Percentiles rank a stretch among this genome's conserved stretches.
phyloP scores from a whole-genome alignment of 2,797 vertebrate genomes.

The Melanotaenia maccullochi region DNA sequence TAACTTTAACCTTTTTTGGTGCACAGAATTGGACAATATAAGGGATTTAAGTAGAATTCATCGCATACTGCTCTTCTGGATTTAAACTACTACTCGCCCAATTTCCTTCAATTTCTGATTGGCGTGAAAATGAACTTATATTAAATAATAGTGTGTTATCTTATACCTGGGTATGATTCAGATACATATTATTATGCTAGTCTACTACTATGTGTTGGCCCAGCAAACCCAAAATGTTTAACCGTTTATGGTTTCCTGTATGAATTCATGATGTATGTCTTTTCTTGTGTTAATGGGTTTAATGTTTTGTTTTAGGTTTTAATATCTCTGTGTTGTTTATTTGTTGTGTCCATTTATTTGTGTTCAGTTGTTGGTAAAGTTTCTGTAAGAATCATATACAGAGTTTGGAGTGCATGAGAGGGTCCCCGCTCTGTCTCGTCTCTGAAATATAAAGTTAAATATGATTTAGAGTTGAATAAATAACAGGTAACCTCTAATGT shows the following conservation, averaged over 20 bases:
- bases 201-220: constrained; percentile 72
- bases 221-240: constrained; percentile 55
- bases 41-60: constrained; percentile 46
- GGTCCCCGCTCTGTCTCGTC: neutral
- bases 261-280: constrained; percentile 55
- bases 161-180: constrained; percentile 69
- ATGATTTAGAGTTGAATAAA: neutral
- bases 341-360: constrained; percentile 62
- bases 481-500: neutral
- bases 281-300: constrained; percentile 61
- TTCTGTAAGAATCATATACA: constrained; percentile 55
- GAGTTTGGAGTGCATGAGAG: constrained; percentile 55
- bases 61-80: constrained; percentile 64
- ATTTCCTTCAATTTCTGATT: constrained; percentile 46
- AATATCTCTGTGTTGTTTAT: constrained; percentile 55
- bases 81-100: constrained; percentile 27
- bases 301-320: constrained; percentile 51
- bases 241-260: constrained; percentile 55
- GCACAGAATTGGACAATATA: constrained; percentile 3
- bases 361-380: constrained; percentile 46
- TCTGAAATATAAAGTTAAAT: constrained; percentile 11
- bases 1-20: constrained; percentile 3
- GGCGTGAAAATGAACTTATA: constrained; percentile 62
- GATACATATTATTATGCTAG: constrained; percentile 72
- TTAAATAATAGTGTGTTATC: constrained; percentile 59